Evolutionary conservation across 2,113 vertebrate species (phyloP).

Genomic region (human (Homo sapiens)): GRCh38 chr9:20735501-20736000

Average conservation of each 20-base stretch:
- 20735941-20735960: not conserved
- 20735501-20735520: not conserved
- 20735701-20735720: not conserved
- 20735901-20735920: not conserved
- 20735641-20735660: not conserved
- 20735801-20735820: too few relatives aligned
- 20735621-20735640: not conserved
- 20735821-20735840: not conserved
- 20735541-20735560: too few relatives aligned
- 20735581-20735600: too few relatives aligned
- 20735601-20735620: not conserved
- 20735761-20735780: too few relatives aligned
- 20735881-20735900: not conserved
- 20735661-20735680: not conserved
- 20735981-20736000: not conserved
- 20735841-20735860: not conserved
- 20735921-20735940: not conserved
- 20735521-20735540: too few relatives aligned
- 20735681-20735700: too few relatives aligned
- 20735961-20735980: not conserved
- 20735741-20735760: too few relatives aligned
- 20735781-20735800: too few relatives aligned
- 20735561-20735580: too few relatives aligned
- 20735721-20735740: not conserved
- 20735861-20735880: not conserved